Evolutionary conservation across 2,113 vertebrate genomes (phyloP).

Genomic region (Prionailurus bengalensis): DNA sequence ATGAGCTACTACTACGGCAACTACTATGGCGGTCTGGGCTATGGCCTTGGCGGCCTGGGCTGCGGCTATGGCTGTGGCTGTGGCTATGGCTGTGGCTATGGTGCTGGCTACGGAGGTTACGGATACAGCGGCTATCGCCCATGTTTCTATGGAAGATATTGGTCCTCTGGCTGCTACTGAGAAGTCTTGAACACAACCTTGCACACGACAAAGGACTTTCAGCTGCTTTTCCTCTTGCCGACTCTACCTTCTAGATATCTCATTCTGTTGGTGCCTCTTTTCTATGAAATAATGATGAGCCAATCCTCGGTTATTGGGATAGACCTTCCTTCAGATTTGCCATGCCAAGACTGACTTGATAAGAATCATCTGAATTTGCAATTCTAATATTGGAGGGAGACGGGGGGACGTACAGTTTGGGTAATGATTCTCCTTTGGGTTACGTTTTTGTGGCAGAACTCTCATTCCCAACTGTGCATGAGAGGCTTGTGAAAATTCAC

Average conservation of each 20-base stretch:
- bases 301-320: not conserved
- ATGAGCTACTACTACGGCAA: slow-evolving; percentile 43
- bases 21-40: not conserved
- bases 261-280: not conserved
- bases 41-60: not conserved
- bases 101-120: not conserved
- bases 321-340: not conserved
- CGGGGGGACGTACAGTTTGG: not conserved
- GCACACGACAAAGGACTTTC: fast-evolving
- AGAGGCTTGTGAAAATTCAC: not conserved
- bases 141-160: not conserved
- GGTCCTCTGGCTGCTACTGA: slow-evolving; percentile 26
- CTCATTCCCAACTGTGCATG: not conserved
- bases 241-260: not conserved
- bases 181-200: not conserved
- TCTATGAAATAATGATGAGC: not conserved
- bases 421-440: not conserved
- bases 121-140: not conserved
- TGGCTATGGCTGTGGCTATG: not conserved
- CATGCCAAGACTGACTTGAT: not conserved
- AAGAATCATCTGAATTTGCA: not conserved
- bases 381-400: not conserved
- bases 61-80: not conserved
- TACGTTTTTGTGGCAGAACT: not conserved
- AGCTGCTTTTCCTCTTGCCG: not conserved